Base-by-base conservation (phyloP, 2,888 invertebrate species). In the Acholoe squamosa region DNA sequence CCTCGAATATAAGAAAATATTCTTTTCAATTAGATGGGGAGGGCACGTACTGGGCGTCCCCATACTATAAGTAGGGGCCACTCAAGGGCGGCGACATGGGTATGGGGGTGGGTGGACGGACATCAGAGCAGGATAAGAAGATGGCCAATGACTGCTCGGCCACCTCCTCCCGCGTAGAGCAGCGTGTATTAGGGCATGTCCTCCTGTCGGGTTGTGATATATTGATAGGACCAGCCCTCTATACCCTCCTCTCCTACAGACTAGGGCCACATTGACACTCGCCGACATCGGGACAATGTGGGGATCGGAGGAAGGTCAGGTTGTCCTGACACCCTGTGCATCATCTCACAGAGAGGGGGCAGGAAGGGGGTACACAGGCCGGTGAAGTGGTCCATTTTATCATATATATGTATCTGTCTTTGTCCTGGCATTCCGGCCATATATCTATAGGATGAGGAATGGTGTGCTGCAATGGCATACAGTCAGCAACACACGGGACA, bases 21-120 rank as follows among this genome's bases (percentile, higher is more conserved):
- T 28, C 86, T 86, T 86, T 86, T 86, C 86, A 86, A 86, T 86
- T 86, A 86, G 54, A 86, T 56, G 86, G 86, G 61, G n/a, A 61
- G 22, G 61, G 61, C 61, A 61, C 12, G 14, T 3, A 7, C 3
- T 7, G 61, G n/a, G n/a, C 19, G 61, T 0, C 61, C 14, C 19
- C 3, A n/a, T 25, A 56, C 25, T n/a, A n/a, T n/a, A n/a, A 80
- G 16, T 0, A 33, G 22, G 34, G 25, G 22, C 22, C 12, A 34
- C 43, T 19, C 71, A 5, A 71, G 31, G 71, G 61, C 61, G n/a
- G 61, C 7, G 43, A 43, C 43, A 3, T 43, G 43, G 3, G 43
- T 43, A 43, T 3, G 43, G 43, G 3, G 43, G 43, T 43, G 43
- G 43, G 3, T 3, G 43, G 43, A 10, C 10, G 43, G 43, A 10